phyloP scores from a whole-genome alignment of 2,797 vertebrate genomes.

The Poecilia wingei region DNA sequence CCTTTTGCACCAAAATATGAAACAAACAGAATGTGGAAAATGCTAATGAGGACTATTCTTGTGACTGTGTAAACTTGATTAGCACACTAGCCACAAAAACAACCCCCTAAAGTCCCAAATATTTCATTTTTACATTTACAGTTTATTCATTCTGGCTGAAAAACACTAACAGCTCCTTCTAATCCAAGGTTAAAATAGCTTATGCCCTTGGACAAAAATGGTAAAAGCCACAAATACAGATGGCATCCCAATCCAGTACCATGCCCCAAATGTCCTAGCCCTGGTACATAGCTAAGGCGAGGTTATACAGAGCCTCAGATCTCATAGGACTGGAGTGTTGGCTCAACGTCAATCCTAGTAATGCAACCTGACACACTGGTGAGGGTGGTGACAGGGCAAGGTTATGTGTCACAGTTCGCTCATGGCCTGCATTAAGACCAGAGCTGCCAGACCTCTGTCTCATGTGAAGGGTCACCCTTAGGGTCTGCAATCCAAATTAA shows the following conservation, averaged over 20 bases:
- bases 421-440: constrained; percentile 71
- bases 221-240: constrained; percentile 62
- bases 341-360: constrained; percentile 84
- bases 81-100: neutral
- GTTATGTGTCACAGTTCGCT: constrained; percentile 83
- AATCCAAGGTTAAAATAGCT: constrained; percentile 47
- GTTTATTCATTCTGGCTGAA: neutral
- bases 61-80: neutral
- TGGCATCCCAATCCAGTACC: constrained; percentile 60
- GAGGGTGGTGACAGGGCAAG: constrained; percentile 86
- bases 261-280: constrained; percentile 75
- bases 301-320: constrained; percentile 81
- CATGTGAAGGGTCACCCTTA: constrained; percentile 69
- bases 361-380: constrained; percentile 80
- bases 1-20: neutral
- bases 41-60: neutral
- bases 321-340: constrained; percentile 67
- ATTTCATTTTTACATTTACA: neutral
- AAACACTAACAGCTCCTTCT: constrained; percentile 30
- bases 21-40: neutral
- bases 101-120: neutral
- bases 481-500: constrained; percentile 67
- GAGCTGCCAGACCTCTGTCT: constrained; percentile 71
- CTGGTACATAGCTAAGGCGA: constrained; percentile 73
- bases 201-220: constrained; percentile 65